Conservation (phyloP, 1,140 invertebrate genomes). For the Pachypeltis micranthus region DNA sequence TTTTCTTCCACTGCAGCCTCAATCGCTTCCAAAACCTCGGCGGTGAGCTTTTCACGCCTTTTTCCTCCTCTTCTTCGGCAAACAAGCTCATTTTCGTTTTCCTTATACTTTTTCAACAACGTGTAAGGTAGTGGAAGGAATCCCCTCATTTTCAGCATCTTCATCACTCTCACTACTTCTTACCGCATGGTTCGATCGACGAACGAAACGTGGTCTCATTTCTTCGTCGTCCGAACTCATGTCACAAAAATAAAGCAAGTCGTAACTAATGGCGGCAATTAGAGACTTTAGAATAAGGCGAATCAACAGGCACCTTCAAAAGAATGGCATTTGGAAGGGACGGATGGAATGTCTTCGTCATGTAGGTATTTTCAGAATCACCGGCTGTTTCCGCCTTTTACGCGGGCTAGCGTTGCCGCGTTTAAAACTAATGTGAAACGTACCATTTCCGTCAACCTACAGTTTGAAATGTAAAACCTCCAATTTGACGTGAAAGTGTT, state of each 20-base stretch:
- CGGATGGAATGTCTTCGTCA: not conserved
- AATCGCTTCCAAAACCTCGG: conserved; percentile 5
- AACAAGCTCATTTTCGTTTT: conserved; percentile 2
- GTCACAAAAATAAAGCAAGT: too few species aligned
- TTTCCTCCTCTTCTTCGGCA: conserved; percentile 4
- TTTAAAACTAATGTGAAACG: not conserved
- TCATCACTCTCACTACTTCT: too few species aligned
- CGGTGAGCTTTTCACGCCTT: not conserved
- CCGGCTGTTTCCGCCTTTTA: not conserved
- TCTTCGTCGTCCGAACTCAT: too few species aligned
- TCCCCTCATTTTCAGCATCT: too few species aligned
- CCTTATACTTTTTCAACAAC: not conserved
- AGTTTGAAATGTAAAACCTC: not conserved
- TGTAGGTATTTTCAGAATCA: not conserved
- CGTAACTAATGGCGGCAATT: too few species aligned
- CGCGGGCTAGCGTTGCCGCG: not conserved
- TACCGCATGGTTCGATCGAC: too few species aligned
- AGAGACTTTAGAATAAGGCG: not conserved
- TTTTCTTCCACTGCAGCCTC: conserved; percentile 3
- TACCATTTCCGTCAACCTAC: not conserved
- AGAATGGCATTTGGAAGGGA: not conserved
- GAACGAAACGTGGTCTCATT: too few species aligned
- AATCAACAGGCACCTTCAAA: not conserved
- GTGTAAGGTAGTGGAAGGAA: too few species aligned
- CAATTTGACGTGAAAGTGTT: too few species aligned